phyloP scores from a whole-genome alignment of 1,140 invertebrate species.

The Dendroctonus ponderosae region DNA sequence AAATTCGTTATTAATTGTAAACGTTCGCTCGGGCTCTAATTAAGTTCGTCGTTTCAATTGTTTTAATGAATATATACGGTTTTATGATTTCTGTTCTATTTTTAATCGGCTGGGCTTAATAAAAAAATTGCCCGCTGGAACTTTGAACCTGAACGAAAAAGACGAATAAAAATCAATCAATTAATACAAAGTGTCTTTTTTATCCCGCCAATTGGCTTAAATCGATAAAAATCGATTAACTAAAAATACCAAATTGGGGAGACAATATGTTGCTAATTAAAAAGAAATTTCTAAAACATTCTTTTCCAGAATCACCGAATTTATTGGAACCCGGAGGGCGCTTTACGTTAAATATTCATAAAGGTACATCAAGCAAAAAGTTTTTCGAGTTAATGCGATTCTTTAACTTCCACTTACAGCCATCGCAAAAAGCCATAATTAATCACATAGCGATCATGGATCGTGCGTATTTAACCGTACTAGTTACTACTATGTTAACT shows the following conservation, averaged over 20 bases:
- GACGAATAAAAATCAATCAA: no score
- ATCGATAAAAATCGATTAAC: no score
- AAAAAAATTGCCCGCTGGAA: neutral
- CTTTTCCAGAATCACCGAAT: no score
- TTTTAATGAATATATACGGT: slow-evolving; percentile 24
- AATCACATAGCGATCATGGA: slow-evolving; percentile 26
- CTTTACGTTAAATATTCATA: no score
- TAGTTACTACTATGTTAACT: slow-evolving; percentile 8
- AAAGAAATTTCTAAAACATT: no score
- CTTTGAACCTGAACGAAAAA: no score
- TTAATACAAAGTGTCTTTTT: no score
- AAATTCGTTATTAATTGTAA: slow-evolving; percentile 24
- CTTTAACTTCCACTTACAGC: slow-evolving; percentile 11
- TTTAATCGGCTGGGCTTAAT: slow-evolving; percentile 2
- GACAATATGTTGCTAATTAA: no score
- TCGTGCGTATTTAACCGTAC: slow-evolving; percentile 26
- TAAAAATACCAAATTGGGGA: no score
- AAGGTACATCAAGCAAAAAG: slow-evolving; percentile 7
- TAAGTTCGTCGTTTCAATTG: slow-evolving; percentile 18
- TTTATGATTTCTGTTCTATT: slow-evolving; percentile 24
- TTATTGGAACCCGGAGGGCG: no score
- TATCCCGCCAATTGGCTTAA: no score
- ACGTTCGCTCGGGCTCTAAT: slow-evolving; percentile 11
- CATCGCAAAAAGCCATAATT: slow-evolving; percentile 17
- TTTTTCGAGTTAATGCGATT: slow-evolving; percentile 14